Evolutionary conservation across 2,888 invertebrate genomes (phyloP).

Genomic region (Hemithea aestivaria): DNA sequence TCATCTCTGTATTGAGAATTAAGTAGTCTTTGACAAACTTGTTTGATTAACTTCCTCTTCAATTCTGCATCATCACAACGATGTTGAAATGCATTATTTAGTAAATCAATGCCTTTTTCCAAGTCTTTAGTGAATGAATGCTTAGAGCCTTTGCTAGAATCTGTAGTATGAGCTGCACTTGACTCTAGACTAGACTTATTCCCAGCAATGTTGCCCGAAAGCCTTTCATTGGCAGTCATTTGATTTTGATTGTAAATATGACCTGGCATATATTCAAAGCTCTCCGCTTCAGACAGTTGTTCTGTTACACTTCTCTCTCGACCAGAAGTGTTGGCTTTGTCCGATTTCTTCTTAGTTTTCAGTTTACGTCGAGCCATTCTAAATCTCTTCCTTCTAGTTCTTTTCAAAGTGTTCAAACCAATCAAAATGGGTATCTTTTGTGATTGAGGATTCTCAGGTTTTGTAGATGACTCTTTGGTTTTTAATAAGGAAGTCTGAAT

Average conservation of each 20-base stretch:
- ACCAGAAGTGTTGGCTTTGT: slow-evolving; percentile 38
- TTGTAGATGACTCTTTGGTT: slow-evolving; percentile 30
- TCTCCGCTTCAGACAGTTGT: slow-evolving; percentile 79
- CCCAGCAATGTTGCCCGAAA: slow-evolving; percentile 39
- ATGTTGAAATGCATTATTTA: slow-evolving; percentile 79
- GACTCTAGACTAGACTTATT: slow-evolving; percentile 72
- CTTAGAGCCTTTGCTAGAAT: slow-evolving; percentile 62
- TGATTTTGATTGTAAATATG: slow-evolving; percentile 78
- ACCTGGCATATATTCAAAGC: slow-evolving; percentile 83
- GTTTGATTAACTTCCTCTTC: slow-evolving; percentile 82
- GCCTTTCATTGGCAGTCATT: slow-evolving; percentile 39
- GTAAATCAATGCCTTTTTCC: slow-evolving; percentile 79
- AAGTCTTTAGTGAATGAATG: slow-evolving; percentile 78
- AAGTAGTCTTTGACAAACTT: slow-evolving; percentile 81
- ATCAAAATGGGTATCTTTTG: slow-evolving; percentile 57
- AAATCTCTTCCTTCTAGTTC: slow-evolving; percentile 47
- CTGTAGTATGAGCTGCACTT: slow-evolving; percentile 58
- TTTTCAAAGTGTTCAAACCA: slow-evolving; percentile 56
- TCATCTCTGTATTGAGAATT: slow-evolving; percentile 81
- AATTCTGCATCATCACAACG: slow-evolving; percentile 78
- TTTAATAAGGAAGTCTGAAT: slow-evolving; percentile 58
- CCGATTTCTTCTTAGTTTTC: slow-evolving; percentile 35
- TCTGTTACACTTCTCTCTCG: slow-evolving; percentile 51
- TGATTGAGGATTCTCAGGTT: slow-evolving; percentile 27
- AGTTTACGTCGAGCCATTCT: slow-evolving; percentile 40